phyloP scores from a whole-genome alignment of 2,888 invertebrate genomes.

The Petrolisthes manimaculis region DNA sequence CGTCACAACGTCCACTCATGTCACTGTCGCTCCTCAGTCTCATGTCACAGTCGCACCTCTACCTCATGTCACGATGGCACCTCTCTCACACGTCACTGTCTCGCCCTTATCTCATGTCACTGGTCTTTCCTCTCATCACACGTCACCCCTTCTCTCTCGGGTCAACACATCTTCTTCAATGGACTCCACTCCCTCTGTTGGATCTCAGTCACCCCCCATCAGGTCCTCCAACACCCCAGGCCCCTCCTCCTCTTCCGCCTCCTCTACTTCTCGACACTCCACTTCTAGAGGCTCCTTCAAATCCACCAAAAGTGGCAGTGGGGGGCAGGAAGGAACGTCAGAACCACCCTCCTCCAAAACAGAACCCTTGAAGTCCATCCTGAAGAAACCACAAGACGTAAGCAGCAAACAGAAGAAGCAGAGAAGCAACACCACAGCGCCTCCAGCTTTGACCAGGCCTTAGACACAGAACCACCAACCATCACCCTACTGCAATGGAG shows the following conservation, averaged over 20 bases:
- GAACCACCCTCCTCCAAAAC: neutral
- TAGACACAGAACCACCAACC: too few relatives aligned
- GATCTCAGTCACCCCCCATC: conserved; percentile 2
- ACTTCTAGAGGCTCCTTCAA: neutral
- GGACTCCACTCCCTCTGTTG: neutral
- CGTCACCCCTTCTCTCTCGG: neutral
- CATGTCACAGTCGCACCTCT: conserved; percentile 9
- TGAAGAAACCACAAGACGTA: conserved; percentile 32
- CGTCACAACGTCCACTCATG: neutral
- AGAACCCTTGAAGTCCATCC: conserved; percentile 48
- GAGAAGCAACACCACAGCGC: neutral
- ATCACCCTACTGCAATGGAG: too few relatives aligned
- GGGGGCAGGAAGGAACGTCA: conserved; percentile 11
- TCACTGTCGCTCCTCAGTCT: neutral
- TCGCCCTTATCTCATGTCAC: conserved; percentile 1
- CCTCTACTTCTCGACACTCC: neutral
- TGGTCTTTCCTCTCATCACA: neutral
- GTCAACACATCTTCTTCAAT: neutral
- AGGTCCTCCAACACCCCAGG: neutral
- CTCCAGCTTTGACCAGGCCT: neutral
- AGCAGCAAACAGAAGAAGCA: conserved; percentile 17
- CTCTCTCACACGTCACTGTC: conserved; percentile 11
- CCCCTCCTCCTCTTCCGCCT: conserved; percentile 17
- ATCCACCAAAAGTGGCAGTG: conserved; percentile 17
- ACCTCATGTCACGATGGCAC: neutral